Conservation (phyloP, 2,113 vertebrate genomes). For the Apteryx owenii region DNA sequence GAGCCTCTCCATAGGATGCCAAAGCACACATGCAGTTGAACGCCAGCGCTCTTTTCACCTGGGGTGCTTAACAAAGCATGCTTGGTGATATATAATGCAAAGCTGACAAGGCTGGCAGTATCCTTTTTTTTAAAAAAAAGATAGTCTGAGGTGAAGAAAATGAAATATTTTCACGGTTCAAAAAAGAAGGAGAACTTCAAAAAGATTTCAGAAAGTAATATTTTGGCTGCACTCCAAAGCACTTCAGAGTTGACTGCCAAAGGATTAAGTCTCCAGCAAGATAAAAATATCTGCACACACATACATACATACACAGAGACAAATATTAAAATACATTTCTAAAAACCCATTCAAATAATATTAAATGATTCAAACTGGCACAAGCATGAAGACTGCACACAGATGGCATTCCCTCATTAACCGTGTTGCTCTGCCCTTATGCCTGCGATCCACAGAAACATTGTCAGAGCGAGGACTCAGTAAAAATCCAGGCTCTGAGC, state of each 20-base stretch:
- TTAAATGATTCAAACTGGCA: background rate
- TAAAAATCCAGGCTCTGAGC: background rate
- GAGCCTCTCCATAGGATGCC: background rate
- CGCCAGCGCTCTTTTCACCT: background rate
- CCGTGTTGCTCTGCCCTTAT: background rate
- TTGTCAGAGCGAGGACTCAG: background rate
- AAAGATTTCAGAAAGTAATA: slow-evolving; percentile 27
- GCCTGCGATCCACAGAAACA: background rate
- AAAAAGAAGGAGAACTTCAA: slow-evolving; percentile 22
- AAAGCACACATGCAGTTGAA: background rate
- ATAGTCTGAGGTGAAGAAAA: background rate
- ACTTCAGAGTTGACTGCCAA: slow-evolving; percentile 34
- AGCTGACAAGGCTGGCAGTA: background rate
- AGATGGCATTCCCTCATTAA: background rate
- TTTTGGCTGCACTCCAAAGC: slow-evolving; percentile 7
- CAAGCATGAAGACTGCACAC: background rate
- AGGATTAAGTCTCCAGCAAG: slow-evolving; percentile 20
- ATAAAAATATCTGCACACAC: slow-evolving; percentile 23
- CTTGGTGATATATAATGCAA: background rate
- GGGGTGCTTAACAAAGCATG: background rate
- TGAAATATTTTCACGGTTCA: background rate
- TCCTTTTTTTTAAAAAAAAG: background rate
- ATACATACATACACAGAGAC: background rate
- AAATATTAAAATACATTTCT: background rate
- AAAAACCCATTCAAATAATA: background rate